Evolutionary conservation across 2,888 invertebrate species (phyloP).

Genomic region (Chymomyza fuscimana): DNA sequence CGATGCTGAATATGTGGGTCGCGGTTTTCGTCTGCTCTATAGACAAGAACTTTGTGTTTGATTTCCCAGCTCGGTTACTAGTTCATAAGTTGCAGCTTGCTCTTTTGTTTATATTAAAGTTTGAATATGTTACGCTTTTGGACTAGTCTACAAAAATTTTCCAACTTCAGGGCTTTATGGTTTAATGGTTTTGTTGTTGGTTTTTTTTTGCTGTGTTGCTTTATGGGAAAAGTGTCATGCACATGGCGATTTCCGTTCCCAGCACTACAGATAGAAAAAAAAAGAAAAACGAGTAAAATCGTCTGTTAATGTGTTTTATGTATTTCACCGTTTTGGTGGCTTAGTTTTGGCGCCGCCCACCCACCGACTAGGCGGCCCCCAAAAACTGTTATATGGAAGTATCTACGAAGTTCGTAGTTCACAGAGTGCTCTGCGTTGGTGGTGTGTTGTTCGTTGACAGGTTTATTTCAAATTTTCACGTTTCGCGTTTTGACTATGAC

Average conservation of each 20-base stretch:
- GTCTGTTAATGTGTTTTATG: slow-evolving; percentile 75
- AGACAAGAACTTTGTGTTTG: slow-evolving; percentile 84
- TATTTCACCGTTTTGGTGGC: slow-evolving; percentile 67
- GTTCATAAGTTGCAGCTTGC: slow-evolving; percentile 32
- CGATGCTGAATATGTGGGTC: slow-evolving; percentile 84
- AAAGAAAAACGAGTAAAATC: background rate
- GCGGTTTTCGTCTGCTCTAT: slow-evolving; percentile 86
- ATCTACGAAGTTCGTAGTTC: slow-evolving; percentile 57
- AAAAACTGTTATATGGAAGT: slow-evolving; percentile 10
- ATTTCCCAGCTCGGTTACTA: slow-evolving; percentile 34
- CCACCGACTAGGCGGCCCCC: slow-evolving; percentile 52
- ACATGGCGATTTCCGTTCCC: slow-evolving; percentile 65
- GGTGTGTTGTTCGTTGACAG: slow-evolving; percentile 64
- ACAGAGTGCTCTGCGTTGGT: slow-evolving; percentile 58
- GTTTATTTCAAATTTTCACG: slow-evolving; percentile 69
- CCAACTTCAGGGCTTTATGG: slow-evolving; percentile 52
- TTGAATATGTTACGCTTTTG: slow-evolving; percentile 57
- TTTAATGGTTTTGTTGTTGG: slow-evolving; percentile 14
- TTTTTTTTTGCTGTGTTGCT: slow-evolving; percentile 21
- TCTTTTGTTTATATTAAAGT: slow-evolving; percentile 49
- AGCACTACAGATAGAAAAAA: slow-evolving; percentile 21
- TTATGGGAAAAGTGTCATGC: slow-evolving; percentile 58
- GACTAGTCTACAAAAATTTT: slow-evolving; percentile 20
- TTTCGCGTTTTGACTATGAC: slow-evolving; percentile 63
- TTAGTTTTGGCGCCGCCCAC: slow-evolving; percentile 71